Evolutionary conservation across 2,113 vertebrate species (phyloP).

Genomic region (Bettongia penicillata): DNA sequence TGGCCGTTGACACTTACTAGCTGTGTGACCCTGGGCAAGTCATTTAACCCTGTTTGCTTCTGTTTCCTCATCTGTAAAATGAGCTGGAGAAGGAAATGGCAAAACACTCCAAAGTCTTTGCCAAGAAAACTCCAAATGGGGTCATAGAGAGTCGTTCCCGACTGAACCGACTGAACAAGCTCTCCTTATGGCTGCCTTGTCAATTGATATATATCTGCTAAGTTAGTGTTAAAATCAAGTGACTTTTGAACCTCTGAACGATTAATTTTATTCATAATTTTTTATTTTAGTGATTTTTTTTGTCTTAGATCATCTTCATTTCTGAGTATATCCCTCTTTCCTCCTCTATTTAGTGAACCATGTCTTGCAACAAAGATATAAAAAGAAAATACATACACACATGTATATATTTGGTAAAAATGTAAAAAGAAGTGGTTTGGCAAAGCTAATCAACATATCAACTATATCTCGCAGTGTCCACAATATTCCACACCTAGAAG

Average conservation of each 20-base stretch:
- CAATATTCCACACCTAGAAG: background rate
- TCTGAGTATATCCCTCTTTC: background rate
- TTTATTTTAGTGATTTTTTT: background rate
- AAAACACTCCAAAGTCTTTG: background rate
- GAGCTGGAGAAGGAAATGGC: background rate
- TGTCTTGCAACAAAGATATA: background rate
- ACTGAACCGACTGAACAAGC: background rate
- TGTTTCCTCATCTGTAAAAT: background rate
- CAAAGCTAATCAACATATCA: background rate
- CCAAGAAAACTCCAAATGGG: background rate
- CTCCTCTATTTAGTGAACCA: background rate
- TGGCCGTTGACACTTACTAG: background rate
- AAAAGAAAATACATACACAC: background rate
- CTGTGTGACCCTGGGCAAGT: background rate
- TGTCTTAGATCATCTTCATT: background rate
- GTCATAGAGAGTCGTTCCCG: too few species aligned
- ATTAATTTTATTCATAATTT: background rate
- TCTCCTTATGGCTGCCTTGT: background rate
- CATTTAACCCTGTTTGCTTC: background rate
- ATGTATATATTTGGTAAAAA: background rate
- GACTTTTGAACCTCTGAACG: background rate
- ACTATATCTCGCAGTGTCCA: background rate
- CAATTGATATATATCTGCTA: background rate
- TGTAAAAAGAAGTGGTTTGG: background rate
- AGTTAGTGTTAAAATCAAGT: background rate